Evolutionary conservation across 1,140 invertebrate species (phyloP).

Genomic region (Cardiocondyla obscurior): DNA sequence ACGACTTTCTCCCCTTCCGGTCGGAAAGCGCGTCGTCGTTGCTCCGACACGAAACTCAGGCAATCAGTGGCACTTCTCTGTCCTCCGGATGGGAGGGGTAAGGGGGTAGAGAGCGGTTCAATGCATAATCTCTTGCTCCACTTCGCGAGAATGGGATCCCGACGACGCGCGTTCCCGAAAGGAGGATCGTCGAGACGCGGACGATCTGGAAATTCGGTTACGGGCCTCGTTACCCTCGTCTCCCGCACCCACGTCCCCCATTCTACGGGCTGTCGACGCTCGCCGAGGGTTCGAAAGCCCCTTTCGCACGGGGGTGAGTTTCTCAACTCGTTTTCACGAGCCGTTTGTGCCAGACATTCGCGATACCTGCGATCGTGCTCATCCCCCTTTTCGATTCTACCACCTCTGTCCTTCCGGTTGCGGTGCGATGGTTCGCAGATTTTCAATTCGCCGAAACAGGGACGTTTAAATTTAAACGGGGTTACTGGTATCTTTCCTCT

Average conservation of each 20-base stretch:
- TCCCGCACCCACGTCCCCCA: constrained; percentile 57
- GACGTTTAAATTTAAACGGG: constrained; percentile 36
- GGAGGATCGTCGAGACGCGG: constrained; percentile 54
- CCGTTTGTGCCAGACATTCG: constrained; percentile 59
- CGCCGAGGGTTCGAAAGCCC: constrained; percentile 53
- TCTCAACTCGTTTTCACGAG: constrained; percentile 68
- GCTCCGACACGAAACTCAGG: constrained; percentile 43
- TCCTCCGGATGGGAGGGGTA: neutral
- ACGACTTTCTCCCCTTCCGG: neutral
- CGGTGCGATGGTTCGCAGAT: constrained; percentile 35
- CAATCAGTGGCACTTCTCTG: constrained; percentile 61
- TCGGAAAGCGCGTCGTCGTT: constrained; percentile 3
- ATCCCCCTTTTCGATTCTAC: neutral
- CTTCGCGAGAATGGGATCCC: constrained; percentile 38
- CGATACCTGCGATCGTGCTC: constrained; percentile 52
- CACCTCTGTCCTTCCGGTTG: neutral
- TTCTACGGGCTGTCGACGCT: constrained; percentile 39
- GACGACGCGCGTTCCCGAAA: constrained; percentile 32
- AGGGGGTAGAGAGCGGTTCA: constrained; percentile 17
- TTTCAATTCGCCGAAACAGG: constrained; percentile 59
- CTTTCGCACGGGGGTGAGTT: constrained; percentile 40
- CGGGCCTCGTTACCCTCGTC: constrained; percentile 73
- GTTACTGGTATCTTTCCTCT: neutral
- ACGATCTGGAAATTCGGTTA: constrained; percentile 72
- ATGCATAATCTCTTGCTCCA: constrained; percentile 61